These are phyloP conservation scores for Capreolus pygargus DNA, from an alignment of 2,113 vertebrate genomes.

Conservation along the genomic window DNA sequence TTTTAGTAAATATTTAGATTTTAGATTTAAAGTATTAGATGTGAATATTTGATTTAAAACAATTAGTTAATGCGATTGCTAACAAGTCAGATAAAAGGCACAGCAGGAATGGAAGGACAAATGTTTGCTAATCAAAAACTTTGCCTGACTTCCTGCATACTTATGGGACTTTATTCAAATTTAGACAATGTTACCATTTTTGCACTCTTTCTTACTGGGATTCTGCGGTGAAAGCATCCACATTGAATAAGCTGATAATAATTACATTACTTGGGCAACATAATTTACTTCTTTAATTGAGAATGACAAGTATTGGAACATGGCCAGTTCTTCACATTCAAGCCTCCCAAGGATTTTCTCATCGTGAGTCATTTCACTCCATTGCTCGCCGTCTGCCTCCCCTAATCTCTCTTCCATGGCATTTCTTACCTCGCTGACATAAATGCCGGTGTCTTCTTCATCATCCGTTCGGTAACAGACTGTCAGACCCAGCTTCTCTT, in stretches of 20 bases:
- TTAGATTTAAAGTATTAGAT: not conserved
- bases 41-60: conserved; percentile 13
- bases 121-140: conserved; percentile 34
- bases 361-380: not conserved
- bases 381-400: not conserved
- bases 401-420: fast-evolving
- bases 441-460: conserved; percentile 95
- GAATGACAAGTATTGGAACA: conserved; percentile 64
- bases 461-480: conserved; percentile 97
- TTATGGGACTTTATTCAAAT: conserved; percentile 55
- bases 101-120: not conserved
- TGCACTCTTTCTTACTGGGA: conserved; percentile 37
- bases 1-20: not conserved
- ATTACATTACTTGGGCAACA: conserved; percentile 60
- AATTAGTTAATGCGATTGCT: not conserved
- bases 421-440: conserved; percentile 93
- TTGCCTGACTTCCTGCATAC: not conserved
- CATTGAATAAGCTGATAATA: conserved; percentile 69
- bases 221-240: conserved; percentile 49
- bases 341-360: conserved; percentile 28
- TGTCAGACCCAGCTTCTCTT: conserved; percentile 96
- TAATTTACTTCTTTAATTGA: conserved; percentile 73
- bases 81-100: not conserved
- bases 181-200: conserved; percentile 35
- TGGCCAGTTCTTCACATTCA: conserved; percentile 4